Base-by-base conservation (phyloP, 1,140 invertebrate genomes). In the Rhagoletis pomonella region DNA sequence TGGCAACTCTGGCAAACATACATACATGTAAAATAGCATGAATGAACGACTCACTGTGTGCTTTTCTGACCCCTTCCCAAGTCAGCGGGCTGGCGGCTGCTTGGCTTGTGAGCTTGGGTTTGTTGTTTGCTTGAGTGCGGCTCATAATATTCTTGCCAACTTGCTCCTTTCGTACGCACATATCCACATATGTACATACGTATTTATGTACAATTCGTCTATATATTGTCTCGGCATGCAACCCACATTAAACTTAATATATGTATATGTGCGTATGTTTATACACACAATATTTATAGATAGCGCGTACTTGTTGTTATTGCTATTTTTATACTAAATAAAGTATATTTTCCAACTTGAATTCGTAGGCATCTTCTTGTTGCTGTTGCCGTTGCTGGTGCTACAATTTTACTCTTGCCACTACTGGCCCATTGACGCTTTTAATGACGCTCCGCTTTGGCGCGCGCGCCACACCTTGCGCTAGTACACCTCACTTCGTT, bases 381-480 rank as follows among this genome's bases (percentile, higher is more conserved):
- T 73, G 67, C 67, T 73, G 14, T 4, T 73, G 12, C 14, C 14
- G 60, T 62, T 17, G 67, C 17, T 47, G 12, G 12, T 47, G 14
- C n/a, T 47, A 10, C n/a, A 17, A 10, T 17, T 69, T 10, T 69
- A 47, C 14, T 47, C 3, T 47, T 55, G n/a, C n/a, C 50, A 81
- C 73, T 19, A 81, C 73, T 58, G n/a, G 17, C 73, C 73, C 44
- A 81, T 81, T 81, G 47, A 55, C 73, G 44, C 6, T 81, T 55
- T 81, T 81, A 55, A 81, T 55, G 73, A 55, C 47, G 73, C 73
- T 17, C 44, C 14, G 73, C 73, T 81, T 77, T 81, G 5, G 14
- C 44, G 73, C 73, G 73, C 73, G 17, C 73, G 17, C 7, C 67
- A 42, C 14, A 47, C 39, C 42, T 73, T 73, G 12, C 4, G 0